A percentile compares a stretch with the other conserved stretches of the same genome.
These are phyloP conservation scores for Heliconius erato DNA, from an alignment of 2,888 invertebrate species.

Conservation along the genomic window DNA sequence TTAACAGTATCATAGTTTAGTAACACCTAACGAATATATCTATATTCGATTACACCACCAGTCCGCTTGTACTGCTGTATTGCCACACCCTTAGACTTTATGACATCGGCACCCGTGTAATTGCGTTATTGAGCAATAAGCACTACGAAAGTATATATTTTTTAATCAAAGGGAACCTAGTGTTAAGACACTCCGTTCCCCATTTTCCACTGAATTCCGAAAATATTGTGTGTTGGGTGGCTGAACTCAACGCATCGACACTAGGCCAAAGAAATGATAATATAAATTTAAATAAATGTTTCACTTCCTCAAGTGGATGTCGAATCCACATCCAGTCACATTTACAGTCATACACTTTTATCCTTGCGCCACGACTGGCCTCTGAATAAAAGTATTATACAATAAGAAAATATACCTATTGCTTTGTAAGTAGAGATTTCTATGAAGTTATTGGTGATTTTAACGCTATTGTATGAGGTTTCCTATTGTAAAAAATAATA, in stretches of 20 bases:
- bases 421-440: constrained; percentile 60
- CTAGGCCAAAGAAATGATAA: too few relatives aligned
- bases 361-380: too few relatives aligned
- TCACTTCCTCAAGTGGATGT: too few relatives aligned
- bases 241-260: too few relatives aligned
- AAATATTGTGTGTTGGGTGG: too few relatives aligned
- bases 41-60: constrained; percentile 30
- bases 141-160: not conserved
- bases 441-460: constrained; percentile 60
- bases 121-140: constrained; percentile 41
- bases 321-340: too few relatives aligned
- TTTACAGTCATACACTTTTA: too few relatives aligned
- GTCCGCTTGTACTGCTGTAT: constrained; percentile 16
- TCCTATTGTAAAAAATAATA: constrained; percentile 62
- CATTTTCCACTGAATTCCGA: too few relatives aligned
- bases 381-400: not conserved
- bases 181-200: too few relatives aligned
- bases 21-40: constrained; percentile 31
- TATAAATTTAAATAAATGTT: too few relatives aligned
- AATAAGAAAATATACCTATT: constrained; percentile 21
- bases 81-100: constrained; percentile 27
- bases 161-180: too few relatives aligned
- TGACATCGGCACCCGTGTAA: constrained; percentile 29
- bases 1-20: not conserved
- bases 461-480: constrained; percentile 60